Base-by-base conservation (phyloP, 2,797 vertebrate genomes). In the Phrynocephalus forsythii region DNA sequence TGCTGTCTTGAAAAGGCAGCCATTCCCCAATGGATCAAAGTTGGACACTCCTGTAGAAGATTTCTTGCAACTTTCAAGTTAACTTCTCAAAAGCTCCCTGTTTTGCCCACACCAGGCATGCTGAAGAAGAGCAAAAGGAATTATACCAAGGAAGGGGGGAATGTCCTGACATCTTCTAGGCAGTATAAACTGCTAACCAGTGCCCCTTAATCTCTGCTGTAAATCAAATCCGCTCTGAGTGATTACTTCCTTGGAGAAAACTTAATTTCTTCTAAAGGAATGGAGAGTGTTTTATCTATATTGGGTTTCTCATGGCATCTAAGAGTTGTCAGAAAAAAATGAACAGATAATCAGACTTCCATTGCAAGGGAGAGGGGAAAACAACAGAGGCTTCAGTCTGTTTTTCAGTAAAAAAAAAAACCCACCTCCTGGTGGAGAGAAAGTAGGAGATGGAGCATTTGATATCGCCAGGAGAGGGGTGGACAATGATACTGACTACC, bases 211-310 rank as follows among this genome's bases (percentile, higher is more conserved):
- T 94, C 94, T 94, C 88, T 75, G 85, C 79, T 52, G 71, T 82
- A 28, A 89, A 79, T 79, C 86, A 82, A 86, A 86, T 66, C 18
- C 0, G 0, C 84, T 91, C 93, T 93, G 90, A 85, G 52, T 91
- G 88, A 90, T 91, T 86, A 24, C 83, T 86, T 89, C 85, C 81
- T 84, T 20, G 6, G 90, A 88, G 89, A 78, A 94, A 95, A 88
- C 7, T 13, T 79, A n/a, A 78, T 94, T 93, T 87, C 79, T 90
- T 79, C 87, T 78, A 76, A 83, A 88, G 86, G 76, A 79, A 30
- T 67, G 0, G 30, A 88, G 86, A 86, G 67, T 77, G 13, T 90
- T 86, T 87, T 33, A 66, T 50, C 85, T 90, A 30, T 76, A 50
- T 71, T 52, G 80, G 87, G 90, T 85, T 92, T 94, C 88, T 90